A percentile compares a stretch with the other conserved stretches of the same genome.
These are phyloP conservation scores for Aplidium turbinatum DNA, from an alignment of 23 tunicate species.

Conservation along the genomic window DNA sequence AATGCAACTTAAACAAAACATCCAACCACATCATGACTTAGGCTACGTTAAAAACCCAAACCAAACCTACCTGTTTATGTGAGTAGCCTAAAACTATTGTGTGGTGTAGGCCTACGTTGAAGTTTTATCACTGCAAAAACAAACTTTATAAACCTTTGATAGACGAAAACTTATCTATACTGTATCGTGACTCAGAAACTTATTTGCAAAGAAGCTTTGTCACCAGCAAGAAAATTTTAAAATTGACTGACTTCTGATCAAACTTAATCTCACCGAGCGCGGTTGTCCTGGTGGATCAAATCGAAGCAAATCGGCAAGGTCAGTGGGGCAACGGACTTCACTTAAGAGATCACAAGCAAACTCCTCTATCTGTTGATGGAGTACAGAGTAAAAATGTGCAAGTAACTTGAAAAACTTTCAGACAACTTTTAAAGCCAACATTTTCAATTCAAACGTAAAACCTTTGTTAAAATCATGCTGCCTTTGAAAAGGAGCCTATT, in stretches of 20 bases:
- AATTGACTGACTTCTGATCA: background rate
- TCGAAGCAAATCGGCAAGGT: conserved; percentile 54
- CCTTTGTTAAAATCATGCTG: too few species aligned
- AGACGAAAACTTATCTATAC: too few species aligned
- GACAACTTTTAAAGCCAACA: background rate
- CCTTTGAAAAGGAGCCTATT: too few species aligned
- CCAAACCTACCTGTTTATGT: too few species aligned
- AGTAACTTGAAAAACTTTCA: background rate
- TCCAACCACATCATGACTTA: too few species aligned
- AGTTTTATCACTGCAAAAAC: background rate
- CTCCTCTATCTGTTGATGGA: conserved; percentile 44
- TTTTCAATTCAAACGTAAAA: too few species aligned
- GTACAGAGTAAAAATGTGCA: background rate
- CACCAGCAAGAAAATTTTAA: too few species aligned
- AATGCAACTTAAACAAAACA: too few species aligned
- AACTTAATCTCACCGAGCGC: conserved; percentile 25
- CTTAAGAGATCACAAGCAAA: conserved; percentile 71
- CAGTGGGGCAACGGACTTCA: conserved; percentile 54
- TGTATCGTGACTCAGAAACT: too few species aligned
- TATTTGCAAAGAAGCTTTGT: too few species aligned
- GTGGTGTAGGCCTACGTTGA: background rate
- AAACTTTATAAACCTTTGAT: background rate
- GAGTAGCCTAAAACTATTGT: background rate
- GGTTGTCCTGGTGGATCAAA: conserved; percentile 61
- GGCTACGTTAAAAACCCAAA: too few species aligned